These are phyloP conservation scores for Drosophila phalerata DNA, from an alignment of 2,888 invertebrate genomes.

Conservation along the genomic window DNA sequence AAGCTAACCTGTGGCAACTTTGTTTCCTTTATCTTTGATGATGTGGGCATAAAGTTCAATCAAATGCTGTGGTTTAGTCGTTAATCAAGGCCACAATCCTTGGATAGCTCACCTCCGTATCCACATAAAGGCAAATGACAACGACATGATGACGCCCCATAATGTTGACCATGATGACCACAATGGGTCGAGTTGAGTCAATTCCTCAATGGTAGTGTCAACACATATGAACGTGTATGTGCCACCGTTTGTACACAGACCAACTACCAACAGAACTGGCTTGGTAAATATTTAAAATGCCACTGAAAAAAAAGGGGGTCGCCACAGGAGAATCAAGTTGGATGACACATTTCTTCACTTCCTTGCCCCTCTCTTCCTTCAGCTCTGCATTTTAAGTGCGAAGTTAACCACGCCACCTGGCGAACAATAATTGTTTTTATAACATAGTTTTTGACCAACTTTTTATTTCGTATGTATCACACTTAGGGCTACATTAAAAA, in stretches of 20 bases:
- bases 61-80: constrained; percentile 19
- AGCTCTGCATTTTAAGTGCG: not conserved
- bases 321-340: constrained; percentile 18
- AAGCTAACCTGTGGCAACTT: not conserved
- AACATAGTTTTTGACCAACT: constrained; percentile 29
- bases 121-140: constrained; percentile 20
- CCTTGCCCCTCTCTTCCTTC: too few relatives aligned
- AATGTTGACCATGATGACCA: constrained; percentile 55
- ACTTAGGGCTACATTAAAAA: constrained; percentile 39
- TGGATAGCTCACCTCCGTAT: constrained; percentile 24
- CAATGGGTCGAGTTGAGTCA: constrained; percentile 26
- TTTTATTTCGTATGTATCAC: constrained; percentile 41
- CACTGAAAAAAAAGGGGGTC: constrained; percentile 30
- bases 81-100: constrained; percentile 39
- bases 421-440: constrained; percentile 42
- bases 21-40: not conserved
- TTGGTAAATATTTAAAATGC: constrained; percentile 74
- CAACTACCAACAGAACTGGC: constrained; percentile 8
- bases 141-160: constrained; percentile 16
- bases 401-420: constrained; percentile 35
- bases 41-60: constrained; percentile 9
- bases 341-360: constrained; percentile 14
- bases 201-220: constrained; percentile 55
- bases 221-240: constrained; percentile 28
- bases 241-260: constrained; percentile 5